Percentiles rank a stretch among this genome's conserved stretches.
phyloP scores from a whole-genome alignment of 2,888 invertebrate species.

The Nasonia oneida region DNA sequence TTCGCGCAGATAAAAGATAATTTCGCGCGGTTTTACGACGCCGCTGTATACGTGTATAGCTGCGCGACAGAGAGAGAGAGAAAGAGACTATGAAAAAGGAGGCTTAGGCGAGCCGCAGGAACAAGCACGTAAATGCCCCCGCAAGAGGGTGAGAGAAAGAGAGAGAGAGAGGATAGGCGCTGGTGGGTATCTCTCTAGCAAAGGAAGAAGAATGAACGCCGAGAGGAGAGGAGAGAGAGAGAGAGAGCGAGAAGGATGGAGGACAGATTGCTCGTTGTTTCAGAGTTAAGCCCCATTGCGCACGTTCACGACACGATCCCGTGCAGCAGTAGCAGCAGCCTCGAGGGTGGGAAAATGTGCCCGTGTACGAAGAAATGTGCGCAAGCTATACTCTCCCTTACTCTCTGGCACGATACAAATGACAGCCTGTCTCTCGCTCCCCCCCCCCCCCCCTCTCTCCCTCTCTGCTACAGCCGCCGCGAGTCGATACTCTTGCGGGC shows the following conservation, averaged over 20 bases:
- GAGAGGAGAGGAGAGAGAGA: constrained; percentile 45
- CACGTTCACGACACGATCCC: constrained; percentile 68
- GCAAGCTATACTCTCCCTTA: constrained; percentile 3
- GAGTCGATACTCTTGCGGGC: not conserved
- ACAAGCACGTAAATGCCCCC: constrained; percentile 53
- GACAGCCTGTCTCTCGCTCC: constrained; percentile 26
- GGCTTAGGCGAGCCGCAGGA: constrained; percentile 48
- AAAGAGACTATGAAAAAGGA: constrained; percentile 55
- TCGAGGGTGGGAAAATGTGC: constrained; percentile 60
- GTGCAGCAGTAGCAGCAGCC: constrained; percentile 40
- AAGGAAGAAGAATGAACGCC: constrained; percentile 51
- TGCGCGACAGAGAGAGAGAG: not conserved
- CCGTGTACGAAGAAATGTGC: constrained; percentile 56
- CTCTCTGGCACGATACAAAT: constrained; percentile 42
- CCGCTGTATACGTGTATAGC: not conserved
- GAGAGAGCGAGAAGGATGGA: constrained; percentile 56
- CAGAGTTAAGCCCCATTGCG: constrained; percentile 71
- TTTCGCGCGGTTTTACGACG: constrained; percentile 59
- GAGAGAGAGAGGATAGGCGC: constrained; percentile 5
- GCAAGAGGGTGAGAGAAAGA: not conserved
- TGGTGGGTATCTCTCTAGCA: constrained; percentile 17
- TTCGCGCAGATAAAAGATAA: constrained; percentile 62
- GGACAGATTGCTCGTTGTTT: constrained; percentile 74
- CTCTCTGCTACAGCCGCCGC: not conserved
- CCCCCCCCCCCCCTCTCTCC: not conserved